Base-by-base conservation (phyloP, 2,888 invertebrate species). In the Sthenelais limicola region DNA sequence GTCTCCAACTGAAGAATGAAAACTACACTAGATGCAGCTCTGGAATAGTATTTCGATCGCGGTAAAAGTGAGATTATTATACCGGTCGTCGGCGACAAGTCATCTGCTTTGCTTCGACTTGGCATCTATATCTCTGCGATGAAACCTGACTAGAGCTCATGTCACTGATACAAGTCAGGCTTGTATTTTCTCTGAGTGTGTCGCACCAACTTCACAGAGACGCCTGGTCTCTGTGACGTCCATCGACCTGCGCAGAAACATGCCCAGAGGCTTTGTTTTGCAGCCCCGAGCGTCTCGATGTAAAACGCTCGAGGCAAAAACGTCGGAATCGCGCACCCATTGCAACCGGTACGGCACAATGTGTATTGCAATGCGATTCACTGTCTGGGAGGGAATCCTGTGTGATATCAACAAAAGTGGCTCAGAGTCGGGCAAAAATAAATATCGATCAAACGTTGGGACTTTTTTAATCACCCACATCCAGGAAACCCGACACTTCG, bases 101-200 rank as follows among this genome's bases (percentile, higher is more conserved):
- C n/a, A n/a, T n/a, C n/a, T 3, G 32, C 32, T 4, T n/a, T n/a
- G 32, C 56, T 12, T 7, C 30, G 24, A 21, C 12, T 30, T 3
- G n/a, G 52, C 52, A 30, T 56, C 43, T 43, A 28, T 56, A 33
- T 56, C 32, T 24, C 15, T 35, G 32, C 33, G 28, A 56, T 18
- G 56, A 56, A 56, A 56, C 21, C 21, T 28, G 56, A 56, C 30
- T 18, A 49, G 32, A 24, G 56, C 32, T 35, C 32, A 2, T 56
- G 56, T 28, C 56, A 56, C 56, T 35, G 56, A 56, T 56, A 24
- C 30, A 4, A 32, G 56, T 18, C 32, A 32, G 56, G 56, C 56
- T 56, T 56, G 56, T 56, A 56, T 56, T 56, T 56, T 56, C 56
- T 56, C 3, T 35, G 56, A 56, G 56, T 56, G 32, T 56, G 56